These are phyloP conservation scores for Dione vanillae DNA, from an alignment of 2,888 invertebrate genomes.

Conservation along the genomic window DNA sequence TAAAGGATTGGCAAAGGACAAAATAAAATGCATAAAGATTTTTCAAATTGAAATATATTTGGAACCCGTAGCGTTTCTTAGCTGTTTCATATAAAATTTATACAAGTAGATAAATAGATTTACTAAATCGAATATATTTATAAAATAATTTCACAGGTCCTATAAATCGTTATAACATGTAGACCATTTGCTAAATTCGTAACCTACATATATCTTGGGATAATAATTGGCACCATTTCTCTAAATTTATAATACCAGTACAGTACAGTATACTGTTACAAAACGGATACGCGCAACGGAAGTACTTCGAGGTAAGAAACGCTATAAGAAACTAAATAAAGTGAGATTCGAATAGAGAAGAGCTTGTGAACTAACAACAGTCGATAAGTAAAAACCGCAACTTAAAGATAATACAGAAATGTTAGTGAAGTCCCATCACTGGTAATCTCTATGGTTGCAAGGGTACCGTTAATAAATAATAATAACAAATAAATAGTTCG, in stretches of 20 bases:
- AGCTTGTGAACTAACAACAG: constrained; percentile 61
- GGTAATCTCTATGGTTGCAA: constrained; percentile 60
- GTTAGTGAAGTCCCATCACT: constrained; percentile 54
- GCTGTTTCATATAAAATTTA: constrained; percentile 79
- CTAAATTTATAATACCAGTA: constrained; percentile 47
- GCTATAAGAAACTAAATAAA: constrained; percentile 64
- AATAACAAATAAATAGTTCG: constrained; percentile 77
- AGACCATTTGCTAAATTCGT: constrained; percentile 58
- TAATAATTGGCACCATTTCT: constrained; percentile 73
- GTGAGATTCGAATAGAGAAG: constrained; percentile 79
- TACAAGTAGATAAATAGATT: constrained; percentile 71
- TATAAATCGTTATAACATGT: constrained; percentile 62
- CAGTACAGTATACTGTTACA: constrained; percentile 22
- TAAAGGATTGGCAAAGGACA: background rate
- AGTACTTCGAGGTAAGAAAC: constrained; percentile 61
- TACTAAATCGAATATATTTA: constrained; percentile 58
- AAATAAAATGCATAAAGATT: constrained; percentile 60
- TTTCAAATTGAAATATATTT: constrained; percentile 81
- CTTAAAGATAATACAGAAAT: constrained; percentile 62
- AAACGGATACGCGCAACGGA: constrained; percentile 27
- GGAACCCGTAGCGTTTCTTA: constrained; percentile 84
- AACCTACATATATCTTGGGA: constrained; percentile 62
- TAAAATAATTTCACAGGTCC: constrained; percentile 64
- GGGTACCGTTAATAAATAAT: constrained; percentile 61
- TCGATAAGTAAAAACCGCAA: constrained; percentile 82